These are phyloP conservation scores for Drosophila orosa DNA, from an alignment of 1,140 invertebrate species.

Conservation along the genomic window DNA sequence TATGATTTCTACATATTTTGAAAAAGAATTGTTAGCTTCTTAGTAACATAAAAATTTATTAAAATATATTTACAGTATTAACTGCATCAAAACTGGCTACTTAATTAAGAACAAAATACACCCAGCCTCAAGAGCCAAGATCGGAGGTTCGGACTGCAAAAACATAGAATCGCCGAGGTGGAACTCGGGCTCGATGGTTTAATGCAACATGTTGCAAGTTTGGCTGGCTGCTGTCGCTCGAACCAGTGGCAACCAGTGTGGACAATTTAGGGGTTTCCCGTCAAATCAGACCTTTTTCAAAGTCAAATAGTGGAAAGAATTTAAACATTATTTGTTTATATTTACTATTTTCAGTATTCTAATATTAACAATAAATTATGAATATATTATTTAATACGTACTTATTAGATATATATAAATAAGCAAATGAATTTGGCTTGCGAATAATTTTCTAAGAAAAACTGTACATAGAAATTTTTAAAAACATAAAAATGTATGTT, in stretches of 20 bases:
- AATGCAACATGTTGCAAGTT: conserved; percentile 47
- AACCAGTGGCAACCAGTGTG: conserved; percentile 6
- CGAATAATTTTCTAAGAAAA: too few species aligned
- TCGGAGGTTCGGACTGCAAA: conserved; percentile 16
- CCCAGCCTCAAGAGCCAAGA: conserved; percentile 7
- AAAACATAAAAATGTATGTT: not conserved
- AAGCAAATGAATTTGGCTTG: not conserved
- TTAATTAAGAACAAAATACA: not conserved
- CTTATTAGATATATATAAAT: not conserved
- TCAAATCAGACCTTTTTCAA: not conserved
- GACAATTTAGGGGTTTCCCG: not conserved
- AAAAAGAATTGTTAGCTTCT: too few species aligned
- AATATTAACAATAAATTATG: not conserved
- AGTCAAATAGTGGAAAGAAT: not conserved
- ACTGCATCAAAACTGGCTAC: not conserved
- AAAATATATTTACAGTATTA: not conserved
- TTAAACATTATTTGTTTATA: not conserved
- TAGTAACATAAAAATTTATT: too few species aligned
- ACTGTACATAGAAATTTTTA: too few species aligned
- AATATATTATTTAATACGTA: not conserved
- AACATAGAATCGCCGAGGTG: conserved; percentile 61
- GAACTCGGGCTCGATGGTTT: not conserved
- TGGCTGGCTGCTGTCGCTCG: not conserved
- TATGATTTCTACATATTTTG: too few species aligned
- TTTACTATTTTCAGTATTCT: not conserved